phyloP scores from a whole-genome alignment of 2,113 vertebrate genomes.

The Perca schrenkii region DNA sequence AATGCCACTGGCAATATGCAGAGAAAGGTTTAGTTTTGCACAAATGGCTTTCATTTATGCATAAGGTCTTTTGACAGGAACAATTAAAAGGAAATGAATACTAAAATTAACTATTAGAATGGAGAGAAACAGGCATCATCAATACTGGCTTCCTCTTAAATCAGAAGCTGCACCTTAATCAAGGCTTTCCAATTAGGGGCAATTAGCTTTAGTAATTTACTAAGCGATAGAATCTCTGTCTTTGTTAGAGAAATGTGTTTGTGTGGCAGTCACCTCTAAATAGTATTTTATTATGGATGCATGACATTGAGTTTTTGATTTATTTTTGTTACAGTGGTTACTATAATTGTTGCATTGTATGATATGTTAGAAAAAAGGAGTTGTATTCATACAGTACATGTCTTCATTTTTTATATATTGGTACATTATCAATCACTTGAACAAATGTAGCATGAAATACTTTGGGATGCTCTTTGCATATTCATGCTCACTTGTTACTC shows the following conservation, averaged over 20 bases:
- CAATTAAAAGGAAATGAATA: conserved; percentile 61
- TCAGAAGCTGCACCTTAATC: conserved; percentile 82
- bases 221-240: conserved; percentile 69
- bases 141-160: conserved; percentile 72
- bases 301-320: background rate
- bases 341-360: background rate
- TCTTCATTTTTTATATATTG: background rate
- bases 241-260: conserved; percentile 37
- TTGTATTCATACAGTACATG: background rate
- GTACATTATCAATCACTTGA: background rate
- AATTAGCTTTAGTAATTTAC: conserved; percentile 84
- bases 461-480: background rate
- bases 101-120: conserved; percentile 74
- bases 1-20: conserved; percentile 14
- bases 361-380: background rate
- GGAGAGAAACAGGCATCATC: conserved; percentile 61
- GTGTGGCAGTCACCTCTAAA: conserved; percentile 31
- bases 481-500: background rate
- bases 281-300: conserved; percentile 1
- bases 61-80: conserved; percentile 57
- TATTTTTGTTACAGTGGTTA: background rate
- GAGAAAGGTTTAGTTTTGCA: conserved; percentile 15
- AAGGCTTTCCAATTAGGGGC: conserved; percentile 81
- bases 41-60: conserved; percentile 58
- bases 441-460: background rate